These are phyloP conservation scores for Elmis aenea DNA, from an alignment of 2,888 invertebrate species.

Conservation along the genomic window DNA sequence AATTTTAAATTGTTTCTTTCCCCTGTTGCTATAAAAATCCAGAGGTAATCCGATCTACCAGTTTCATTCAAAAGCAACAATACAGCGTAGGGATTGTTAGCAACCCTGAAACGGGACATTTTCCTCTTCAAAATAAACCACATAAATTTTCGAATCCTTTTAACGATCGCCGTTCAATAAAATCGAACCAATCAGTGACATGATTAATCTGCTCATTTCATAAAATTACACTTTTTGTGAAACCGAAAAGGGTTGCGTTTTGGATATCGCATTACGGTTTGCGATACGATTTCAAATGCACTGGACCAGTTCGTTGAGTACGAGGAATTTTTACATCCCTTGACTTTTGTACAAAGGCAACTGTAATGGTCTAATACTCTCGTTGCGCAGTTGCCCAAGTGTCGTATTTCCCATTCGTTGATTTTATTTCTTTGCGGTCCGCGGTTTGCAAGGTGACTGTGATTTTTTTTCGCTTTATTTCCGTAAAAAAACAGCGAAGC, in stretches of 20 bases:
- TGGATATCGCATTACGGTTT: conserved; percentile 15
- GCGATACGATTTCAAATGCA: conserved; percentile 25
- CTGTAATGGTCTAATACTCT: conserved; percentile 31
- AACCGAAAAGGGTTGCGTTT: conserved; percentile 17
- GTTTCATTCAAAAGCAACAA: no score
- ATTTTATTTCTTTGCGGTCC: conserved; percentile 38
- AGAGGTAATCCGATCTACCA: no score
- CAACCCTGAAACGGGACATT: no score
- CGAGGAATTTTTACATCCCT: conserved; percentile 24
- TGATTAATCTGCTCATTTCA: no score
- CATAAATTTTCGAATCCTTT: no score
- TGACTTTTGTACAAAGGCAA: conserved; percentile 24
- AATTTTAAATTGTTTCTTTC: no score
- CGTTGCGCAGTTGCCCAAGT: conserved; percentile 32
- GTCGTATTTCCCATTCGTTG: conserved; percentile 30
- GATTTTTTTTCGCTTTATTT: conserved; percentile 26
- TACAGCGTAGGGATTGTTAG: no score
- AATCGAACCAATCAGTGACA: no score
- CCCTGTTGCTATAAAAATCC: no score
- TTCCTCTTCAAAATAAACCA: no score
- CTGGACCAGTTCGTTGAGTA: conserved; percentile 28
- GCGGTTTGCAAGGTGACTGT: conserved; percentile 35
- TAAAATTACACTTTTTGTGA: no score
- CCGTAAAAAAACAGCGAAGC: conserved; percentile 3
- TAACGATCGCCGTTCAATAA: no score